These are phyloP conservation scores for Hyperoplus immaculatus DNA, from an alignment of 2,797 vertebrate genomes.

Conservation along the genomic window DNA sequence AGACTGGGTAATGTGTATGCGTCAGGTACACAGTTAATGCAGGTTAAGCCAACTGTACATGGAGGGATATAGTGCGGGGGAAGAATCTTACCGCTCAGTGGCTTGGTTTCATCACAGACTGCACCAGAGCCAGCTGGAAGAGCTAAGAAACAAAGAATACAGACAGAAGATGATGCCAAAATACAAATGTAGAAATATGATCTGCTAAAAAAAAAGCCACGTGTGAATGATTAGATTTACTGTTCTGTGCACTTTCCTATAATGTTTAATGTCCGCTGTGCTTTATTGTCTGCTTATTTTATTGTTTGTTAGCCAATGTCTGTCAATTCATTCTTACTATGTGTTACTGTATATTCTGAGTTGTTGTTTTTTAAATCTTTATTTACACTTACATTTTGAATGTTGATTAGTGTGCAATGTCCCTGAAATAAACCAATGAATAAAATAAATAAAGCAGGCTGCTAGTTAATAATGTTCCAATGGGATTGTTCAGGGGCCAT, in stretches of 20 bases:
- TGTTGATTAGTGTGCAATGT: no score
- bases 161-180: slow-evolving; percentile 11
- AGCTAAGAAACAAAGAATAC: slow-evolving; percentile 68
- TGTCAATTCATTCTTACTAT: no score
- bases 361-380: no score
- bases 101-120: slow-evolving; percentile 82
- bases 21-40: not conserved
- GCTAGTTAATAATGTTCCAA: not conserved
- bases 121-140: slow-evolving; percentile 75
- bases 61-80: not conserved
- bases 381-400: no score
- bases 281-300: no score
- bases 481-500: not conserved
- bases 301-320: no score
- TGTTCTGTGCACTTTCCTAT: no score
- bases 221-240: no score
- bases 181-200: not conserved
- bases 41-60: no score
- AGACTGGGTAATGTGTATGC: not conserved
- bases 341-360: no score
- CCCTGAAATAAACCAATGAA: not conserved
- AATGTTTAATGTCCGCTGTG: no score
- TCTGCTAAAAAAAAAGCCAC: not conserved
- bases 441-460: not conserved
- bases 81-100: slow-evolving; percentile 77